Evolutionary conservation across 1,140 invertebrate species (phyloP), one percentile per base, ranked within the genome.

Genomic region (Varroa destructor): DNA sequence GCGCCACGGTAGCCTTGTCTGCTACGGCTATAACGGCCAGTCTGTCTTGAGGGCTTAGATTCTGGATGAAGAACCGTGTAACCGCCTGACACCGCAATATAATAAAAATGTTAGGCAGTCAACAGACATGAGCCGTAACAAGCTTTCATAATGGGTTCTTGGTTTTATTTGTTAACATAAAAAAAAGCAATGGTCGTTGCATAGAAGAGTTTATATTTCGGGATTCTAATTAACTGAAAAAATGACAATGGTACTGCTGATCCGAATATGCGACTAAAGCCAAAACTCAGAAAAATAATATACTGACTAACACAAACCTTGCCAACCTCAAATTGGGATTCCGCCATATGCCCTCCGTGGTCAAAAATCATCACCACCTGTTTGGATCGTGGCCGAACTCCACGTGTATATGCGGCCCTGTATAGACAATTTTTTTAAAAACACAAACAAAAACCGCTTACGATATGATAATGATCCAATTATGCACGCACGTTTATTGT

Each of bases 41-140:
- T 37, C 61, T 40, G 8, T 67, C 61, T 67, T 67, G 61, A 46
- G 61, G 61, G 5, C 40, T 43, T 25, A 67, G 37, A 40, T 10
- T 67, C 61, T 67, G 61, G 40, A 67, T 37, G 61, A 67, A 67
- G 61, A 67, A 67, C 46, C 61, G 12, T 8, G 61, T 46, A 46
- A 67, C 46, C 40, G 61, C 61, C 61, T 67, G 61, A 2, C 12
- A 67, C 5, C 14, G 2, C 12, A 37, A 67, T 12, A 36, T 37
- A 25, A 4, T 3, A 51, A 51, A 51, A 8, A 8, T 8, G 46
- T 51, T 51, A 51, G 46, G 8, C 8, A 3, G 46, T 51, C 46
- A 51, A 25, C 25, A 25, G 46, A 5, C 8, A 51, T 51, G 46
- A 51, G 8, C 46, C 46, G 46, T 51, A 51, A 51, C 46, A 8